A percentile compares a stretch with the other conserved stretches of the same genome.
Evolutionary conservation across 2,113 vertebrate genomes (phyloP).

Genomic region (Sialia sialis): DNA sequence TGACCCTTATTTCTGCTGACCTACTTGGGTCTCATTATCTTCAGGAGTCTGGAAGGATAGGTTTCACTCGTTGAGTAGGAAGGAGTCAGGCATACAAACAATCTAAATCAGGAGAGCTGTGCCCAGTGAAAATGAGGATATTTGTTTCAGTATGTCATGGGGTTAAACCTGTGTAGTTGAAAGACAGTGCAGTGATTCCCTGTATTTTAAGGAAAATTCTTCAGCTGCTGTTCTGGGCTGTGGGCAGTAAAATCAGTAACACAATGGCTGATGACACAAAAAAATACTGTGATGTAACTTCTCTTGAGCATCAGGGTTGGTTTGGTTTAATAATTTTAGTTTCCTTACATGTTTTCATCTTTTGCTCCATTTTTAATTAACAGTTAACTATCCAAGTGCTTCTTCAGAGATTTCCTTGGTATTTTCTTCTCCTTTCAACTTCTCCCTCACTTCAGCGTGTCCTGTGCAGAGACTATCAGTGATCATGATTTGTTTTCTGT

Average conservation of each 20-base stretch:
- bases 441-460: neutral
- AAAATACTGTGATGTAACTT: neutral
- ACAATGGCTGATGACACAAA: neutral
- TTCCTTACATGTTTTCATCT: neutral
- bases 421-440: neutral
- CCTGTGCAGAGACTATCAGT: neutral
- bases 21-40: neutral
- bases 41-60: neutral
- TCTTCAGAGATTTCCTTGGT: neutral
- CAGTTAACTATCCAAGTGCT: neutral
- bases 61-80: neutral
- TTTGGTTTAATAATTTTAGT: neutral
- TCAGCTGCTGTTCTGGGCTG: neutral
- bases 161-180: neutral
- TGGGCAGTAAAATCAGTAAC: neutral
- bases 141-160: neutral
- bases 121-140: neutral
- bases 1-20: neutral
- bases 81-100: neutral
- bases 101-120: neutral
- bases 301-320: neutral
- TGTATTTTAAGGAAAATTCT: neutral
- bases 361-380: neutral
- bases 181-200: neutral
- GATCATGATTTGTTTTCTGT: neutral